A percentile compares a stretch with the other conserved stretches of the same genome.
phyloP scores from a whole-genome alignment of 2,113 vertebrate species.

The Proteles cristata region DNA sequence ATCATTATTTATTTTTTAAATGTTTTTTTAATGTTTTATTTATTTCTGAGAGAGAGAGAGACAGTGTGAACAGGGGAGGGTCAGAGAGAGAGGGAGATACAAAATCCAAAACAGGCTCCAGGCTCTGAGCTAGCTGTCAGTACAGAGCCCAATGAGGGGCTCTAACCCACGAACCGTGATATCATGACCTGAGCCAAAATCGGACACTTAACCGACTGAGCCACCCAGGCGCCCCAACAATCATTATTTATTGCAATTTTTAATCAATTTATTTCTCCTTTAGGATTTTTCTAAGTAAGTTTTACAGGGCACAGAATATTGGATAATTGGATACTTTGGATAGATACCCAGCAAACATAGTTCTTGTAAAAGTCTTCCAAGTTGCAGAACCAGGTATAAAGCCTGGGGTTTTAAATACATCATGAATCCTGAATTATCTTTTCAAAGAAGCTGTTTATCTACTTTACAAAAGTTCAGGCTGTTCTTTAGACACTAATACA shows the following conservation, averaged over 20 bases:
- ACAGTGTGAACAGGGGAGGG: too few relatives aligned
- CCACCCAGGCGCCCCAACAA: neutral
- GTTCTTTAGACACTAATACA: neutral
- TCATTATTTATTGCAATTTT: neutral
- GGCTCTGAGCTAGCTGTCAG: too few relatives aligned
- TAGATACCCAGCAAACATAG: neutral
- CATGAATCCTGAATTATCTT: slow-evolving; percentile 22
- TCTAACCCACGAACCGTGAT: too few relatives aligned
- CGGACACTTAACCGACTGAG: too few relatives aligned
- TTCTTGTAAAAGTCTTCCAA: slow-evolving; percentile 16
- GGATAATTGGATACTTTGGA: neutral
- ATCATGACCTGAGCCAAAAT: too few relatives aligned
- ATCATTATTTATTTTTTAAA: neutral
- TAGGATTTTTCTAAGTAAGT: neutral
- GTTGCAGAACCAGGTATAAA: neutral
- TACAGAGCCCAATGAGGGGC: too few relatives aligned
- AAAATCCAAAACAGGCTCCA: too few relatives aligned
- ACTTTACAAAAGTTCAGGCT: neutral
- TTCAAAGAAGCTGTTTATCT: slow-evolving; percentile 25
- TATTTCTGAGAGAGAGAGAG: too few relatives aligned
- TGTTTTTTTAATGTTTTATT: too few relatives aligned
- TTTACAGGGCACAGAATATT: neutral
- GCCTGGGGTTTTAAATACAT: neutral
- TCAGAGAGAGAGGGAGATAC: too few relatives aligned
- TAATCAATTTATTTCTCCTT: neutral